Evolutionary conservation across 2,113 vertebrate species (phyloP), one percentile per base, ranked within the genome.

Genomic region (Hippolais icterina): DNA sequence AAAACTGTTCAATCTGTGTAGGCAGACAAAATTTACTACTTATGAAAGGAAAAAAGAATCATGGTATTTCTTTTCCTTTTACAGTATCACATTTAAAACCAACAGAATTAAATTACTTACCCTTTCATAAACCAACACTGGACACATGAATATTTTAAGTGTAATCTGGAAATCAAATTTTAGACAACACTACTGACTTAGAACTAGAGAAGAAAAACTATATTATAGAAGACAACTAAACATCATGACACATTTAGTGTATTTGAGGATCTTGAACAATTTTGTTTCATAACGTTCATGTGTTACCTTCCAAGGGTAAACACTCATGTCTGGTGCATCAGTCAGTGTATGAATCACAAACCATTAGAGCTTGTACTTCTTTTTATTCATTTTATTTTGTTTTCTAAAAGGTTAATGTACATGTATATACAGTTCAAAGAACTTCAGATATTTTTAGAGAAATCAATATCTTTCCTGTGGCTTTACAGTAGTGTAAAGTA

Each of bases 361-460:
- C 79, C 78, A 77, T 77, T 86, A 54, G 59, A 54, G 79, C 39
- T 60, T 86, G 47, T 41, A 41, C 13, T 78, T 87, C 37, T 83
- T 93, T 83, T 61, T 66, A 86, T 81, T 90, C 39, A 52, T 52
- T 91, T 79, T 88, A 31, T 85, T 95, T 90, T 66, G 49, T 52
- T 90, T 89, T 87, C 82, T 61, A 25, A 83, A 94, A 95, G 90
- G 96, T 97, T 93, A 87, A 84, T 57, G 96, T 94, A 81, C 85
- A 69, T 65, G 81, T 68, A 92, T 60, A 86, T 66, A 90, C 88
- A 95, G 96, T 94, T 96, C 96, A 96, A 89, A 84, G 90, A 95
- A 96, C 80, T 93, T 82, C 16, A 75, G 93, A 31, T 94, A 96
- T 96, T 96, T 97, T 97, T 96, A 96, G 94, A 93, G 60, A 95